A percentile compares a stretch with the other conserved stretches of the same genome.
Conservation (phyloP, 2,113 vertebrate species). For the Paraplagusia blochii region DNA sequence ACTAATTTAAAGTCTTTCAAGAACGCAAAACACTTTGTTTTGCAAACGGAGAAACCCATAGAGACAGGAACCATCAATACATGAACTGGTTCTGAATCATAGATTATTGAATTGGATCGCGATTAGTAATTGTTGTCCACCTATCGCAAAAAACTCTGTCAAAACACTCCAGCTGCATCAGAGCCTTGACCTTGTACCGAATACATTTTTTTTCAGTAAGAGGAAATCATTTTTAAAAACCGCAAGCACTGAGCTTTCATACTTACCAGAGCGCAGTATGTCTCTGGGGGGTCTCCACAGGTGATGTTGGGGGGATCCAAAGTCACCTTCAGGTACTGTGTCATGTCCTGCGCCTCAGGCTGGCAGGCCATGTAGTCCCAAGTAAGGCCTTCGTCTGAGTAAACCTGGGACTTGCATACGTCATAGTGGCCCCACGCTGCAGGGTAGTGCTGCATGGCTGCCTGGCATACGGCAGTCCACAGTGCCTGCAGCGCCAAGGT, state of each 20-base stretch:
- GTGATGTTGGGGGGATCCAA: constrained; percentile 96
- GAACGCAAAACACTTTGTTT: no score
- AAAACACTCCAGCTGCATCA: no score
- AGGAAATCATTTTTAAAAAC: no score
- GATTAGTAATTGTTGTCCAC: no score
- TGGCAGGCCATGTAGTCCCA: constrained; percentile 99
- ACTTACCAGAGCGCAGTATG: constrained; percentile 96
- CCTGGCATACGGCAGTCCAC: constrained; percentile 85
- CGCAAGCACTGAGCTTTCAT: neutral
- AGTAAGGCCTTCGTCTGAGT: constrained; percentile 91
- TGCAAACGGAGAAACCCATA: no score
- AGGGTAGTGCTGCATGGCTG: constrained; percentile 92
- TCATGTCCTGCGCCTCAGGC: constrained; percentile 95
- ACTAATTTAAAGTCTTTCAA: no score
- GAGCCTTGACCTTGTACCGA: no score
- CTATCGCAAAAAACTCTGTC: no score
- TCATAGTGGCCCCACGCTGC: constrained; percentile 97
- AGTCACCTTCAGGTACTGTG: constrained; percentile 91
- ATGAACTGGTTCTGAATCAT: no score
- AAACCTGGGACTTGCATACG: constrained; percentile 93
- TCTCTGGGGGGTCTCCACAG: constrained; percentile 95
- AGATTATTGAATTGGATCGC: no score
- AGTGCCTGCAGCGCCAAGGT: constrained; percentile 87
- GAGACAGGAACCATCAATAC: no score
- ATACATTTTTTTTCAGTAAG: no score